These are phyloP conservation scores for Mythimna loreyi DNA, from an alignment of 2,888 invertebrate species.

Conservation along the genomic window DNA sequence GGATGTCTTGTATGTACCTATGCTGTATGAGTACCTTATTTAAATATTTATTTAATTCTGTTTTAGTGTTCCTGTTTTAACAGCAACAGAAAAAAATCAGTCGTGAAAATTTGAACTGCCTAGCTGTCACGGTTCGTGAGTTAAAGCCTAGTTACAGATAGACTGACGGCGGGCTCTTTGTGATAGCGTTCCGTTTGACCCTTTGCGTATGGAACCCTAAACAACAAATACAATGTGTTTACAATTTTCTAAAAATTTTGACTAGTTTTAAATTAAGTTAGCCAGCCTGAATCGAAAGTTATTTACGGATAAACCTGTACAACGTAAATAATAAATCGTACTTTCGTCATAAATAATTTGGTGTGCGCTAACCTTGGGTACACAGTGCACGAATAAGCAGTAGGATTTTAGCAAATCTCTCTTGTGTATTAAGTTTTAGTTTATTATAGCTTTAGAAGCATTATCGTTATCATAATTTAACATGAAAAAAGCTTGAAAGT, in stretches of 20 bases:
- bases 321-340: constrained; percentile 67
- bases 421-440: constrained; percentile 1
- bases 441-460: constrained; percentile 19
- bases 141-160: too few relatives aligned
- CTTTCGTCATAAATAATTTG: constrained; percentile 65
- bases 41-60: too few relatives aligned
- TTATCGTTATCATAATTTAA: constrained; percentile 7
- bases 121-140: too few relatives aligned
- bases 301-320: constrained; percentile 62
- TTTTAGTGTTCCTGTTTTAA: too few relatives aligned
- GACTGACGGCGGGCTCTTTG: too few relatives aligned
- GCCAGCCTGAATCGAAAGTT: constrained; percentile 58
- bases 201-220: too few relatives aligned
- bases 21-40: too few relatives aligned
- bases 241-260: constrained; percentile 33
- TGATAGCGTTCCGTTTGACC: too few relatives aligned
- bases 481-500: too few relatives aligned
- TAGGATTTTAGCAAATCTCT: constrained; percentile 3
- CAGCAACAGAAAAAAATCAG: too few relatives aligned
- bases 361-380: constrained; percentile 38
- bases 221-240: not conserved
- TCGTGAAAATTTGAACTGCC: too few relatives aligned
- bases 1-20: too few relatives aligned
- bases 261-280: constrained; percentile 27
- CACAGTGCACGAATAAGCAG: constrained; percentile 44